Percentiles rank a stretch among this genome's conserved stretches.
phyloP scores from a whole-genome alignment of 2,888 invertebrate species.

The Gastracanthus pulcherrimus region DNA sequence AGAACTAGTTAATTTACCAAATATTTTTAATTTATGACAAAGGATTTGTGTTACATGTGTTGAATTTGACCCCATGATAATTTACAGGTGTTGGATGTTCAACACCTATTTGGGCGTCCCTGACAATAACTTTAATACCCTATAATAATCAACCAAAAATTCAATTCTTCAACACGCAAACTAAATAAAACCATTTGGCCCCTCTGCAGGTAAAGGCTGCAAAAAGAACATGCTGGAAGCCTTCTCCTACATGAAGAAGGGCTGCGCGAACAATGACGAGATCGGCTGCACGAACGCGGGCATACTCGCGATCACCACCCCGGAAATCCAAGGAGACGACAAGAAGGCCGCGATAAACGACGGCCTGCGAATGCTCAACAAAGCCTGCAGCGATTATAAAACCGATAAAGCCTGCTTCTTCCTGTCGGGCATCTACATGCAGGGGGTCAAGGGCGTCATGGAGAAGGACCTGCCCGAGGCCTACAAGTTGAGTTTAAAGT shows the following conservation, averaged over 20 bases:
- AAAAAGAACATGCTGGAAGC: constrained; percentile 74
- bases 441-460: constrained; percentile 83
- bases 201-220: constrained; percentile 67
- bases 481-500: constrained; percentile 86
- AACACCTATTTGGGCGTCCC: too few relatives aligned
- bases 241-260: constrained; percentile 86
- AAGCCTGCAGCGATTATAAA: constrained; percentile 78
- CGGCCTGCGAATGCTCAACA: constrained; percentile 79
- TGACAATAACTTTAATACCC: too few relatives aligned
- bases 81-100: too few relatives aligned
- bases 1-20: too few relatives aligned
- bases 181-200: not conserved
- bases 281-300: constrained; percentile 86
- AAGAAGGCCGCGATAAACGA: constrained; percentile 46
- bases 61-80: too few relatives aligned
- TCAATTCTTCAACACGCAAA: too few relatives aligned
- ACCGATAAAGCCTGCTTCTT: constrained; percentile 88
- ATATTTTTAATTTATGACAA: not conserved
- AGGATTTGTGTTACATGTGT: too few relatives aligned
- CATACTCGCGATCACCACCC: not conserved
- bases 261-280: constrained; percentile 85
- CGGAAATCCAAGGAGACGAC: constrained; percentile 42
- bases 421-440: constrained; percentile 88
- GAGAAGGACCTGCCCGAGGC: constrained; percentile 87
- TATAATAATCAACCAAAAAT: too few relatives aligned